Conservation (phyloP, 2,113 vertebrate genomes). For the Arenaria interpres region DNA sequence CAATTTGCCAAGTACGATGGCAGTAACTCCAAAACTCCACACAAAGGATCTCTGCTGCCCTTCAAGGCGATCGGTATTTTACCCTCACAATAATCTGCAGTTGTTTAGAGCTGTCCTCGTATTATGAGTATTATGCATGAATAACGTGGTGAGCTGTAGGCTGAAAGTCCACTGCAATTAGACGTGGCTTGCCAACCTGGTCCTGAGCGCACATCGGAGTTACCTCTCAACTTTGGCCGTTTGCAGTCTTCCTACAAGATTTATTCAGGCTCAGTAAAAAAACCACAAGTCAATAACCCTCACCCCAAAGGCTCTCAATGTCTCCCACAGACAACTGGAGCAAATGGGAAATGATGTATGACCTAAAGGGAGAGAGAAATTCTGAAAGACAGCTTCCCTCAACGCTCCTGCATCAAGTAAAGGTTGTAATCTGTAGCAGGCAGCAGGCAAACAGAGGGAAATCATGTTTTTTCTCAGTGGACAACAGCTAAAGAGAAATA, state of each 20-base stretch:
- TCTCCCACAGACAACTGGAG: neutral
- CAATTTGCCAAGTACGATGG: neutral
- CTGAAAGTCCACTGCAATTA: neutral
- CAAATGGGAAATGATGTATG: neutral
- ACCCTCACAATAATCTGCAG: neutral
- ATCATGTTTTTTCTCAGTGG: neutral
- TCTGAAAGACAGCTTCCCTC: neutral
- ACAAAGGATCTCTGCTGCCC: neutral
- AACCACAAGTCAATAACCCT: neutral
- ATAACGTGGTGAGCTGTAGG: neutral
- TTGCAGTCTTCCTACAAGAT: neutral
- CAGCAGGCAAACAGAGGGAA: neutral
- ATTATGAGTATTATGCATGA: accelerated
- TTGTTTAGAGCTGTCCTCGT: neutral
- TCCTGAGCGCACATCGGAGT: neutral
- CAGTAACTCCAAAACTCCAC: neutral
- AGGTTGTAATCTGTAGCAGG: neutral
- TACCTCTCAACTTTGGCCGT: neutral
- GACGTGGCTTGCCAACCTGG: neutral
- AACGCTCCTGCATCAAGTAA: neutral
- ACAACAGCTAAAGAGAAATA: neutral
- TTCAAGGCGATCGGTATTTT: neutral
- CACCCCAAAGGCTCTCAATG: neutral
- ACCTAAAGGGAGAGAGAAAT: neutral
- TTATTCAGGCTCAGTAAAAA: neutral